These are phyloP conservation scores for Polyommatus icarus DNA, from an alignment of 2,888 invertebrate genomes.

Conservation along the genomic window DNA sequence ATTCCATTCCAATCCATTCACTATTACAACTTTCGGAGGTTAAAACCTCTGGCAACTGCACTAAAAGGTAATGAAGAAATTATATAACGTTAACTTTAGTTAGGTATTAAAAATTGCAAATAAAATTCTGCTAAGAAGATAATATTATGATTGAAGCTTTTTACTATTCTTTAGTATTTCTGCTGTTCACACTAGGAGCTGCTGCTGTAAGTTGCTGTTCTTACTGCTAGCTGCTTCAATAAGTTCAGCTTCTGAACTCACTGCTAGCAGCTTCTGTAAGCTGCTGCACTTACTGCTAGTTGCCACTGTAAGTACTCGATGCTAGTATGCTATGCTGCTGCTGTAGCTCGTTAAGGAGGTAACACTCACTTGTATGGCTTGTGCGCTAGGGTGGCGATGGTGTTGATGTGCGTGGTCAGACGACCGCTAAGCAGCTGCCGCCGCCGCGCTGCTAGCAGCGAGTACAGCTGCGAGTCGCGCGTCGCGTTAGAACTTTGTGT, in stretches of 20 bases:
- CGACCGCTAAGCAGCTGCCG: constrained; percentile 80
- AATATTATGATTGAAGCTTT: not conserved
- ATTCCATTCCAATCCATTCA: too few species aligned
- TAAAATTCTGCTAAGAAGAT: not conserved
- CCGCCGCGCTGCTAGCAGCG: constrained; percentile 81
- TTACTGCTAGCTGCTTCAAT: too few species aligned
- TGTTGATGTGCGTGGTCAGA: constrained; percentile 73
- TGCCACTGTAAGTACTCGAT: too few species aligned
- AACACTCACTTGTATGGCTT: constrained; percentile 69
- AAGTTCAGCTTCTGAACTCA: too few species aligned
- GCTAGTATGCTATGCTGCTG: too few species aligned
- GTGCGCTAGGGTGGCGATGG: constrained; percentile 67
- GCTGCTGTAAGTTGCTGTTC: too few species aligned
- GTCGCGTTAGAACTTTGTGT: constrained; percentile 67
- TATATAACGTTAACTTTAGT: not conserved
- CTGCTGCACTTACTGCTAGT: too few species aligned
- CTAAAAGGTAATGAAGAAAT: not conserved
- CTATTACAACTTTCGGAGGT: too few species aligned
- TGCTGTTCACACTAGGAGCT: not conserved
- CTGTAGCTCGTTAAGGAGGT: not conserved
- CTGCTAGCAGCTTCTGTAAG: too few species aligned
- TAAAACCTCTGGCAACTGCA: too few species aligned
- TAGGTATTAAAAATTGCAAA: not conserved
- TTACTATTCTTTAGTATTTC: not conserved
- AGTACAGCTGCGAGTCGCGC: constrained; percentile 80